Percentiles rank a stretch among this genome's conserved stretches.
phyloP scores from a whole-genome alignment of 2,113 vertebrate genomes.

The Tetrax tetrax region DNA sequence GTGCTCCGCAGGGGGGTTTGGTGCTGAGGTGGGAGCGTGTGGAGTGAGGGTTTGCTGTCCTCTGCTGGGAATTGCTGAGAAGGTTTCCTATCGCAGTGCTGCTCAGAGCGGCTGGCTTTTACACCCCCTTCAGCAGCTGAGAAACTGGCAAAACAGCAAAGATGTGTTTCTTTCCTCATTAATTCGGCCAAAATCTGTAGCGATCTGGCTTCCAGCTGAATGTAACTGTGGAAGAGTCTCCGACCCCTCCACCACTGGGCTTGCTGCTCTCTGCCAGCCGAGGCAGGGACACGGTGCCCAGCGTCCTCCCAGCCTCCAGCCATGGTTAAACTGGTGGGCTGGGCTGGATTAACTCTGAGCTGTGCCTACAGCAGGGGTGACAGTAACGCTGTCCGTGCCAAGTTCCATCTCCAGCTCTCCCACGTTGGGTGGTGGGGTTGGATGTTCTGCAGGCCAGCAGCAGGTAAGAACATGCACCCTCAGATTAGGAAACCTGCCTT shows the following conservation, averaged over 20 bases:
- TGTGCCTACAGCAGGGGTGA: background rate
- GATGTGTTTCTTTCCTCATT: background rate
- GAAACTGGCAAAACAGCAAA: background rate
- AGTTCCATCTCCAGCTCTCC: background rate
- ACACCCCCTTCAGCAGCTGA: background rate
- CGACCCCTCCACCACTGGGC: fast-evolving
- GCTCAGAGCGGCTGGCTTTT: background rate
- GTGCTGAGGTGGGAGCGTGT: background rate
- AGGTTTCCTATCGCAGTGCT: background rate
- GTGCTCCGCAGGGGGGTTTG: background rate
- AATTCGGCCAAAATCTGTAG: background rate
- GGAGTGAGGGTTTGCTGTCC: conserved; percentile 54
- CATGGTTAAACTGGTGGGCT: fast-evolving
- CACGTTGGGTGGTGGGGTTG: fast-evolving
- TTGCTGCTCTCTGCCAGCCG: fast-evolving
- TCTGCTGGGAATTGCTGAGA: conserved; percentile 53
- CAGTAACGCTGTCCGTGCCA: fast-evolving
- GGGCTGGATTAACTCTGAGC: background rate
- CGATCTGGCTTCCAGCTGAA: background rate
- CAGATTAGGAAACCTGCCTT: background rate
- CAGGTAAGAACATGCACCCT: background rate
- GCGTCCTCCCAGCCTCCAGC: background rate
- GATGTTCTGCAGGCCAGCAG: background rate
- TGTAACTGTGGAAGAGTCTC: background rate
- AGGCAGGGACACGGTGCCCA: background rate